phyloP scores from a whole-genome alignment of 2,797 vertebrate species.

The Typhlichthys subterraneus region DNA sequence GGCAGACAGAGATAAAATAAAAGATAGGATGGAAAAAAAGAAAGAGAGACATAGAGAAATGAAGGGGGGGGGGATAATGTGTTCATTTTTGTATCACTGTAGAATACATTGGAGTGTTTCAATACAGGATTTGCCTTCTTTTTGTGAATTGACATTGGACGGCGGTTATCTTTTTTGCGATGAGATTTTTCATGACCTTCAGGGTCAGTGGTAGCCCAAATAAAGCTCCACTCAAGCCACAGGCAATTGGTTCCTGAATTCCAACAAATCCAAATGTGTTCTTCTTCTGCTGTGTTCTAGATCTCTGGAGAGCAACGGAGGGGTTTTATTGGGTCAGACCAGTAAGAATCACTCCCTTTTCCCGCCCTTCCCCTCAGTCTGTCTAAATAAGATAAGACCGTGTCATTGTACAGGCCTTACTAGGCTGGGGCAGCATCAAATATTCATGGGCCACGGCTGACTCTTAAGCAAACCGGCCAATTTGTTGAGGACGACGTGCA shows the following conservation, averaged over 20 bases:
- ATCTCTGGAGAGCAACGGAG: constrained; percentile 61
- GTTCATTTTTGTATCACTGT: constrained; percentile 7
- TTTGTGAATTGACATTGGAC: too few relatives aligned
- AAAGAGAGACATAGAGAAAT: background rate
- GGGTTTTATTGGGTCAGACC: constrained; percentile 52
- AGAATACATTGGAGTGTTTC: too few relatives aligned
- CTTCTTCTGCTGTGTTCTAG: constrained; percentile 50
- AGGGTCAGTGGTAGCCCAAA: too few relatives aligned
- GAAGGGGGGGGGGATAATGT: constrained; percentile 19
- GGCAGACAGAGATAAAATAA: constrained; percentile 15
- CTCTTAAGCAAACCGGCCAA: constrained; percentile 83
- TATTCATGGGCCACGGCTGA: constrained; percentile 79
- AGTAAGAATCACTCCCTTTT: constrained; percentile 12
- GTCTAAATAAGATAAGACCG: constrained; percentile 82
- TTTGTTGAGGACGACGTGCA: constrained; percentile 80
- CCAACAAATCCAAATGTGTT: constrained; percentile 24
- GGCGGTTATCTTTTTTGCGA: too few relatives aligned
- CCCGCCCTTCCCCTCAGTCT: constrained; percentile 65
- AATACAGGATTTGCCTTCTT: too few relatives aligned
- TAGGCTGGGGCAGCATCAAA: constrained; percentile 74
- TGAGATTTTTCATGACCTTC: too few relatives aligned
- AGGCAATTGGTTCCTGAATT: constrained; percentile 41
- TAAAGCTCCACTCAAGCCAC: too few relatives aligned
- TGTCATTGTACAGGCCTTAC: constrained; percentile 74
- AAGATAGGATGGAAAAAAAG: constrained; percentile 4